Base-by-base conservation (phyloP, 1,140 invertebrate genomes). In the Lepidotrigona ventralis region DNA sequence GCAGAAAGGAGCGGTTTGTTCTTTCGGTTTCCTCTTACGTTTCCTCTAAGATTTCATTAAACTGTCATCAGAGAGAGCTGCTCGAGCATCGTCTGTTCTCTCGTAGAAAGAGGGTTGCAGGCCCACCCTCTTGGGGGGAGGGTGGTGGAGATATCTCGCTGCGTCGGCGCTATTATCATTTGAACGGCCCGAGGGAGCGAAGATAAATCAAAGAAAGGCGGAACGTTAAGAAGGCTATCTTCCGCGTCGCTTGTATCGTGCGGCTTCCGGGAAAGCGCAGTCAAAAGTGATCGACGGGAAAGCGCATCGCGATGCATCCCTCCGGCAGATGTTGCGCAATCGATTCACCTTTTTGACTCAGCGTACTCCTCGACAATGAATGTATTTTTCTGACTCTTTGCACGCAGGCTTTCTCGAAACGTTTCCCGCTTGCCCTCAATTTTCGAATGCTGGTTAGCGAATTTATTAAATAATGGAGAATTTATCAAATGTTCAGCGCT, bases 361-460 rank as follows among this genome's bases (percentile, higher is more conserved):
- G 23, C 33, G 6, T 33, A 75, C 54, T 46, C 63, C 26, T 58
- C 63, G 23, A 60, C 84, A 17, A 82, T 80, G 85, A 83, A 84
- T 87, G 86, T 39, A 85, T 88, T 87, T 88, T 66, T 75, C 69
- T 79, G 77, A 70, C 63, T 66, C 23, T 68, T 63, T 73, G 4
- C 23, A 56, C 54, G 12, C 26, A 64, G 23, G 23, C 60, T 60
- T 73, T 69, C 71, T 26, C 33, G 1, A 53, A 11, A 19, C 19
- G 17, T 26, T 4, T 0, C 33, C 33, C 33, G 33, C 33, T 39
- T 46, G 23, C 1, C 4, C 33, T 39, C 12, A 3, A 11, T 39
- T 68, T 23, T 19, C 19, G 33, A 33, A 33, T 33, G 4, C 33
- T n/a, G n/a, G n/a, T n/a, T n/a, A n/a, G n/a, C 33, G 33, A 2